Evolutionary conservation across 2,888 invertebrate species (phyloP), one percentile per base, ranked within the genome.

Genomic region (Taphrorychus bicolor): DNA sequence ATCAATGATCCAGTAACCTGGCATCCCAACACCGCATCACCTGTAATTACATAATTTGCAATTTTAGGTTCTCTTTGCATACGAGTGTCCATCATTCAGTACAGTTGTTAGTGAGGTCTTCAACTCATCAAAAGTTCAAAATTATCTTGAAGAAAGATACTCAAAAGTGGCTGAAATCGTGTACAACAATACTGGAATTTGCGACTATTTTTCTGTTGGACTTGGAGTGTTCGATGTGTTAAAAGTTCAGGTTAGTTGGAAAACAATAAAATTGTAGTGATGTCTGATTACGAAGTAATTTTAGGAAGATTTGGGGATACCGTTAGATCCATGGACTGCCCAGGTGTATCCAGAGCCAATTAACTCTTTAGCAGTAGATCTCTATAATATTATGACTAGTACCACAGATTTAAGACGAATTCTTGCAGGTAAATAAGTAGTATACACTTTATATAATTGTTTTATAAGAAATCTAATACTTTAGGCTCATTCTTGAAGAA

Each of bases 401-500:
- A 72, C 63, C 4, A 69, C 65, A 9, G 42, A 48, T 11, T 45
- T 71, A 22, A 48, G 56, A n/a, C 51, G 60, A 53, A 21, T 61
- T 11, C 14, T 66, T 21, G 68, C 67, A 61, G 71, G 72, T 71
- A 59, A 9, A 11, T 3, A 17, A 7, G 7, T 45, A 5, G 17
- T 9, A 45, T 5, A 5, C 16, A n/a, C 14, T 14, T 16, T 45
- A 16, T 14, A 14, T 45, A 14, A 16, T 32, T 32, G 32, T 32
- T 7, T 45, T 0, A 45, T 45, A 5, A 45, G 5, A 45, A n/a
- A n/a, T n/a, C n/a, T 1, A 65, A 24, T 24, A 14, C 23, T 53
- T 21, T 14, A 73, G 73, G 73, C 11, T 49, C 52, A 5, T 42
- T 73, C 1, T n/a, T 74, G 5, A 66, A 69, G 42, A 71, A 73